Evolutionary conservation across 1,140 invertebrate genomes (phyloP).

Genomic region (Phymastichus coffea): DNA sequence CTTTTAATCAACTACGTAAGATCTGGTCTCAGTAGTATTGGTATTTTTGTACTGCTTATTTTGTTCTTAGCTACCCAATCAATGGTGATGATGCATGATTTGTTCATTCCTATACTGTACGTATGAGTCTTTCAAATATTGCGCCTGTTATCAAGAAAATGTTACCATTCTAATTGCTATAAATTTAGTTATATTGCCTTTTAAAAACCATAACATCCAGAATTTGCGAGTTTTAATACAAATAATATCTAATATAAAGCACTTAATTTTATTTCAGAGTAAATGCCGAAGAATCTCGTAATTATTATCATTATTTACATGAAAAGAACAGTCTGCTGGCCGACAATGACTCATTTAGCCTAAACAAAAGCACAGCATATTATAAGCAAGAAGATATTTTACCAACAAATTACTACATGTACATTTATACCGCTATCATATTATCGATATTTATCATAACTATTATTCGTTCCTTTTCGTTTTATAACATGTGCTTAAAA

Average conservation of each 20-base stretch:
- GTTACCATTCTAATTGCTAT: too few species aligned
- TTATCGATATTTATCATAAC: conserved; percentile 53
- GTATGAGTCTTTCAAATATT: conserved; percentile 33
- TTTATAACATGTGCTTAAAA: conserved; percentile 67
- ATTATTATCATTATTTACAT: background rate
- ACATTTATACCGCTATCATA: conserved; percentile 58
- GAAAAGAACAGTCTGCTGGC: too few species aligned
- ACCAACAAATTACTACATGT: conserved; percentile 48
- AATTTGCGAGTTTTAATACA: too few species aligned
- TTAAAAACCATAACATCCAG: too few species aligned
- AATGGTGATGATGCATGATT: conserved; percentile 66
- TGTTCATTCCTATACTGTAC: conserved; percentile 68
- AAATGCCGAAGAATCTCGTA: conserved; percentile 18
- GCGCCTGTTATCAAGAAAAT: too few species aligned
- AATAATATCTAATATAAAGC: too few species aligned
- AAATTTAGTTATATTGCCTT: too few species aligned
- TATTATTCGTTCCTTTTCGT: conserved; percentile 57
- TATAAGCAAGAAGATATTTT: conserved; percentile 12
- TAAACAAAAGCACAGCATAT: too few species aligned
- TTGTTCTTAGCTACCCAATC: conserved; percentile 64
- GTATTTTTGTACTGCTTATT: conserved; percentile 55
- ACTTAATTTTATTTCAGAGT: conserved; percentile 4
- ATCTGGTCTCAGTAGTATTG: conserved; percentile 59
- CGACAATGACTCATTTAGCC: too few species aligned
- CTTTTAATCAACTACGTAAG: conserved; percentile 68